These are phyloP conservation scores for Myrmecobius fasciatus DNA, from an alignment of 2,113 vertebrate genomes.

Conservation along the genomic window DNA sequence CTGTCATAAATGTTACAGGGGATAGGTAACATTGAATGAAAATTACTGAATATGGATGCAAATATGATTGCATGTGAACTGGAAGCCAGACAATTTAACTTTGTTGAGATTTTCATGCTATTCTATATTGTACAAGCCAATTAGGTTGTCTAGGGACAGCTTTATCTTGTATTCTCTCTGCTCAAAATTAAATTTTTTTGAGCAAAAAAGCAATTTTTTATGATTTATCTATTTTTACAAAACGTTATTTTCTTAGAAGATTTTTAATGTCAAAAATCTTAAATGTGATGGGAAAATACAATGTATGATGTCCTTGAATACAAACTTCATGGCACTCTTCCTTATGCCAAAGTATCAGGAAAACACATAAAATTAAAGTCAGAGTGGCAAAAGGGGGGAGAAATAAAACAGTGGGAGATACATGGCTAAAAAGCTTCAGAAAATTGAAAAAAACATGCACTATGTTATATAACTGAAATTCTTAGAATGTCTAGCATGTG, in stretches of 20 bases:
- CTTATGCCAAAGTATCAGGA: not conserved
- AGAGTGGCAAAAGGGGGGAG: slow-evolving; percentile 20
- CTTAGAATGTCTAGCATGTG: not conserved
- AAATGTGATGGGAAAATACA: slow-evolving; percentile 28
- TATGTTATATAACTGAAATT: slow-evolving; percentile 21
- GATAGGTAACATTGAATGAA: slow-evolving; percentile 58
- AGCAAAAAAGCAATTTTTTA: not conserved
- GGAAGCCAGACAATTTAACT: not conserved
- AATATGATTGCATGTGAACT: slow-evolving; percentile 20
- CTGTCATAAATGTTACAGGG: slow-evolving; percentile 59
- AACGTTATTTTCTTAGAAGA: not conserved
- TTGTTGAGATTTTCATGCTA: slow-evolving; percentile 14
- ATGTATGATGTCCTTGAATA: not conserved
- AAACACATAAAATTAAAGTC: slow-evolving; percentile 2
- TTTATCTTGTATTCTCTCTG: slow-evolving; percentile 20
- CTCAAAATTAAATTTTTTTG: slow-evolving; percentile 33
- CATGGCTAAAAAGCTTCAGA: not conserved
- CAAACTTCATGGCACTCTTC: not conserved
- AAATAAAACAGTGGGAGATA: not conserved
- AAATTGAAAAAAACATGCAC: slow-evolving; percentile 29
- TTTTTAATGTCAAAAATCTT: not conserved
- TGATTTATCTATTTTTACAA: not conserved
- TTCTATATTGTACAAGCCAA: not conserved
- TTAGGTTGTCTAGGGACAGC: slow-evolving; percentile 14
- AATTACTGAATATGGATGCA: slow-evolving; percentile 63